These are phyloP conservation scores for Sinocyclocheilus anshuiensis DNA, from an alignment of 2,113 vertebrate genomes.

Conservation along the genomic window DNA sequence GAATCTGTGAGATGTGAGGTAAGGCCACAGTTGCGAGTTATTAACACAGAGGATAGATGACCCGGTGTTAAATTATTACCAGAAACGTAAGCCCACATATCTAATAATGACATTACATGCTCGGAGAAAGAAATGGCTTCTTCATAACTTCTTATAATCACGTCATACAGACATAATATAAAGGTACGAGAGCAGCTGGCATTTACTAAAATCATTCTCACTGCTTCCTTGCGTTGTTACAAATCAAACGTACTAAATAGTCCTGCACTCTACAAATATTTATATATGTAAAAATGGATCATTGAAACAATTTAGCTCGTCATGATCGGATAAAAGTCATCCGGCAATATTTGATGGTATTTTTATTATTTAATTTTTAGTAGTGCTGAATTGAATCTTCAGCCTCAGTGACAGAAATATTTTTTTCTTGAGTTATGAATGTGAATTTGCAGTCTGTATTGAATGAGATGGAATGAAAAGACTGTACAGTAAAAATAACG, in stretches of 20 bases:
- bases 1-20: constrained; percentile 47
- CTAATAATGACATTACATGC: constrained; percentile 27
- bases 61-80: constrained; percentile 29
- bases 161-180: not conserved
- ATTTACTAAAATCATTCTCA: not conserved
- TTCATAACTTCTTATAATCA: constrained; percentile 19
- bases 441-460: not conserved
- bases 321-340: not conserved
- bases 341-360: not conserved
- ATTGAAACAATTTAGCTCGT: not conserved
- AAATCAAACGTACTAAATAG: not conserved
- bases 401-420: not conserved
- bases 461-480: not conserved
- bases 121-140: constrained; percentile 21
- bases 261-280: not conserved
- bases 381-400: not conserved
- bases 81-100: constrained; percentile 29
- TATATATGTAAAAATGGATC: not conserved
- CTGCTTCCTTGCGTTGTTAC: not conserved
- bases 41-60: constrained; percentile 29
- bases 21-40: constrained; percentile 49
- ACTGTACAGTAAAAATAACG: not conserved
- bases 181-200: not conserved
- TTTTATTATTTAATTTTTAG: not conserved
- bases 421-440: not conserved